These are phyloP conservation scores for Aptenodytes patagonicus DNA, from an alignment of 2,113 vertebrate genomes.

Conservation along the genomic window DNA sequence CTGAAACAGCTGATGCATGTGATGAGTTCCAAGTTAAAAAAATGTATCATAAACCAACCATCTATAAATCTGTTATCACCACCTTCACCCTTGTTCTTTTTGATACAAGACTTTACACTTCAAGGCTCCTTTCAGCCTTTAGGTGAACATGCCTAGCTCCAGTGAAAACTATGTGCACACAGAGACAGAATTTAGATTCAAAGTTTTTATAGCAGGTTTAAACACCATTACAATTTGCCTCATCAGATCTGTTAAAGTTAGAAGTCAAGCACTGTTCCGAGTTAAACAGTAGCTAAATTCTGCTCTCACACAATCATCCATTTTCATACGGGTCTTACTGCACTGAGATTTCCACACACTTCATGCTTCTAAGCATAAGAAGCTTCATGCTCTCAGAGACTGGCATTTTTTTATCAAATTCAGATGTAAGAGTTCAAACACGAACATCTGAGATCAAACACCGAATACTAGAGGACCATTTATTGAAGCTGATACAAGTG, in stretches of 20 bases:
- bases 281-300: not conserved
- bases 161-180: not conserved
- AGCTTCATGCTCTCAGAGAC: not conserved
- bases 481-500: not conserved
- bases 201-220: not conserved
- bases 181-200: not conserved
- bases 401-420: not conserved
- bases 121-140: not conserved
- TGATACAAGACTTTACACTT: not conserved
- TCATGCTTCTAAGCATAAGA: not conserved
- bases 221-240: not conserved
- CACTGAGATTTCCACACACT: not conserved
- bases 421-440: not conserved
- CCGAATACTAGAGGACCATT: not conserved
- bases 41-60: not conserved
- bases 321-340: not conserved
- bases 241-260: not conserved
- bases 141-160: not conserved
- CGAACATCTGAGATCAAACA: not conserved
- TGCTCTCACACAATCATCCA: not conserved
- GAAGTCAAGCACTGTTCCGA: not conserved
- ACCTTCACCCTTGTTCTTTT: not conserved
- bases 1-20: slow-evolving; percentile 4
- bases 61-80: not conserved
- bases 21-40: not conserved